A percentile compares a stretch with the other conserved stretches of the same genome.
Conservation (phyloP, 2,797 vertebrate species). For the Girardinus metallicus region DNA sequence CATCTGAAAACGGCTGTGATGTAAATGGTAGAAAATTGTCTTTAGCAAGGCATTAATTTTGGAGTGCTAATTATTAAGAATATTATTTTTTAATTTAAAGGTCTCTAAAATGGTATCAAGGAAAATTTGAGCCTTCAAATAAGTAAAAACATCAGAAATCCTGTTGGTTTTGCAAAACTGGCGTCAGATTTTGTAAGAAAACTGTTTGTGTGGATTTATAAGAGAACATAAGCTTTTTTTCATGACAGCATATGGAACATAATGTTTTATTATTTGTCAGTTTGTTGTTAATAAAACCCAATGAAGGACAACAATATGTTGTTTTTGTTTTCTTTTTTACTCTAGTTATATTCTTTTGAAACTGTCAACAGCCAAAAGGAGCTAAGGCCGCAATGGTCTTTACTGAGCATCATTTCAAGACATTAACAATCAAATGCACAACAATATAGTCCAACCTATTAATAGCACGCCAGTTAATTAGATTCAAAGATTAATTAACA, state of each 20-base stretch:
- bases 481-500: conserved; percentile 79
- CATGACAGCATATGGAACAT: not conserved
- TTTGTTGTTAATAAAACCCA: not conserved
- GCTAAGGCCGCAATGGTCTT: not conserved
- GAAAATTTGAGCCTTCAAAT: not conserved
- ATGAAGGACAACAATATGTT: not conserved
- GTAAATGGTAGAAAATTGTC: not conserved
- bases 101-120: not conserved
- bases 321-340: not conserved
- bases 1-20: not conserved
- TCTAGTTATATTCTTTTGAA: not conserved
- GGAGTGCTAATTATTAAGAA: not conserved
- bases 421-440: conserved; percentile 63
- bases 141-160: not conserved
- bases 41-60: not conserved
- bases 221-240: not conserved
- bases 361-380: not conserved
- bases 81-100: not conserved
- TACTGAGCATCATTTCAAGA: conserved; percentile 29
- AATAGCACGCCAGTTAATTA: conserved; percentile 77
- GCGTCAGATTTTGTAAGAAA: not conserved
- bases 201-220: not conserved
- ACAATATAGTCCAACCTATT: conserved; percentile 62
- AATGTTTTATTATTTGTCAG: not conserved
- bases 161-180: not conserved